Evolutionary conservation across 1,140 invertebrate species (phyloP), one percentile per base, ranked within the genome.

Genomic region (Aphaenogaster ashmeadi): DNA sequence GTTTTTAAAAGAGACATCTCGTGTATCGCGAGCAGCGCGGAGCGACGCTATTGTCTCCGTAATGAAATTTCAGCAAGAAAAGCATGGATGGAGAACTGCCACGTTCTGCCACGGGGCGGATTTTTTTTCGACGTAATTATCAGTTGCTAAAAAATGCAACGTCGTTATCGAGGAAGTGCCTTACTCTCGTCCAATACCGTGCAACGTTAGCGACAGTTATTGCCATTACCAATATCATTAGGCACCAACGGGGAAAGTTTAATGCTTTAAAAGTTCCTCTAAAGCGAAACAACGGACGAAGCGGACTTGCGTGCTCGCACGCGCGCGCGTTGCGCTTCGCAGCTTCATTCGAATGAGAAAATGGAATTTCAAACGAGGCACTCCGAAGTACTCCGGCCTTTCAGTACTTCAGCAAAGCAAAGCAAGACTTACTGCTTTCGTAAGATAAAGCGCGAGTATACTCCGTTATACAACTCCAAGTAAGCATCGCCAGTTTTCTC

Each of bases 341-440:
- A 84, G 56, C 27, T 60, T 84, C n/a, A 47, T 75, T 84, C 80
- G 80, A 74, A 84, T 84, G 67, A 84, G 80, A 84, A 84, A 84
- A 84, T 84, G 80, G 69, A 84, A 84, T 84, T 84, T 84, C 80
- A 84, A 84, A 84, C 80, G 80, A 84, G 60, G 80, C 41, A 60
- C 69, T 60, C 18, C 44, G 27, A 72, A 81, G 15, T 47, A 44
- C 54, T 64, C 27, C 41, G 38, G 47, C 41, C 13, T 75, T 84
- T 83, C 54, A 58, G n/a, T 38, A 15, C 80, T 83, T 58, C 27
- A 13, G 47, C 13, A 13, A 33, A 41, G 41, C 41, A 75, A 60
- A 38, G 54, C 27, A 60, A 74, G 54, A 75, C 13, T 72, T 74
- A 74, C 41, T 60, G 41, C 27, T 47, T 74, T 60, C 41, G 69